These are phyloP conservation scores for Platyrinchus mystaceus DNA, from an alignment of 2,797 vertebrate genomes.

Conservation along the genomic window DNA sequence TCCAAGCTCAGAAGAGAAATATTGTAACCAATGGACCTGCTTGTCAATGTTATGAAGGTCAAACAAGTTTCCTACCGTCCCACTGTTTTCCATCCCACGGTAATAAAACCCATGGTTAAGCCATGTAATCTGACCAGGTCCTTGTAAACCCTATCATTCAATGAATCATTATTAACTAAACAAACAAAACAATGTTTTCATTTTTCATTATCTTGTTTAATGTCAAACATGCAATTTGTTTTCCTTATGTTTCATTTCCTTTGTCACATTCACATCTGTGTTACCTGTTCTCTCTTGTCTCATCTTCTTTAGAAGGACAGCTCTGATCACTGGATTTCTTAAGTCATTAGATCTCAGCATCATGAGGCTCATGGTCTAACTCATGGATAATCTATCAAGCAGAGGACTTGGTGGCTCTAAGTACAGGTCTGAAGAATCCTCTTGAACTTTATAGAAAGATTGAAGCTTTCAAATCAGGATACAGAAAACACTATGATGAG, in stretches of 20 bases:
- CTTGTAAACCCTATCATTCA: not conserved
- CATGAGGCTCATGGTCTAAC: fast-evolving
- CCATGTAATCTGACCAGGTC: not conserved
- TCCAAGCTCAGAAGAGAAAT: not conserved
- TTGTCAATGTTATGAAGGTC: not conserved
- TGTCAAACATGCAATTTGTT: not conserved
- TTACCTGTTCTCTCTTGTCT: not conserved
- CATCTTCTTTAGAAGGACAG: not conserved
- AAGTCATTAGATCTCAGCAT: not conserved
- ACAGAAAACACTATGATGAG: not conserved
- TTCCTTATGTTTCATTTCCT: not conserved
- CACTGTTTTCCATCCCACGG: not conserved
- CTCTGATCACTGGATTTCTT: not conserved
- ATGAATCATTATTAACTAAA: not conserved
- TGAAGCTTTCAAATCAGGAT: not conserved
- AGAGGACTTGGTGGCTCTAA: not conserved
- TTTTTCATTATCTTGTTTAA: not conserved
- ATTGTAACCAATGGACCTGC: not conserved
- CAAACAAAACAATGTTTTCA: not conserved
- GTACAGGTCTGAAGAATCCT: not conserved
- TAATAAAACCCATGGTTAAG: not conserved
- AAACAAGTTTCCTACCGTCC: not conserved
- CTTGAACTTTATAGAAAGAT: not conserved
- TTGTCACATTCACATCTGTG: not conserved
- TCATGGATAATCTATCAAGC: fast-evolving